Conservation (phyloP, 2,113 vertebrate genomes). For the Lagenorhynchus albirostris region DNA sequence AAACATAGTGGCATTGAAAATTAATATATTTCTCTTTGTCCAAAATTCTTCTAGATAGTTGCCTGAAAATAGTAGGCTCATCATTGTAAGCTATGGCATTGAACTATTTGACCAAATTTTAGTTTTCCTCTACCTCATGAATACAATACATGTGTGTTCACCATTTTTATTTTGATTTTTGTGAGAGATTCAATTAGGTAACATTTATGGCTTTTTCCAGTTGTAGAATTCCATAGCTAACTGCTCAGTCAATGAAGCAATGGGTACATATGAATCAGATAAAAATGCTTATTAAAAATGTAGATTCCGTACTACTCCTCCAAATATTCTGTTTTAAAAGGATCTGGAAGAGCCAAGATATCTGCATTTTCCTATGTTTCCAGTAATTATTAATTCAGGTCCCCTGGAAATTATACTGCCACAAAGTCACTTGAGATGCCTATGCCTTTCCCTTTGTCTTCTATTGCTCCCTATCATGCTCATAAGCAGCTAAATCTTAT, state of each 20-base stretch:
- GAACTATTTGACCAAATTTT: background rate
- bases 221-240: background rate
- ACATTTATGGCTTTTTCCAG: background rate
- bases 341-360: background rate
- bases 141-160: fast-evolving
- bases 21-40: slow-evolving; percentile 25
- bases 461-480: background rate
- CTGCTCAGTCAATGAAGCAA: background rate
- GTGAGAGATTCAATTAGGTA: background rate
- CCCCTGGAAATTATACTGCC: background rate
- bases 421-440: background rate
- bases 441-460: background rate
- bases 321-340: background rate
- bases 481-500: background rate
- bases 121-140: background rate
- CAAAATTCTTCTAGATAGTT: background rate
- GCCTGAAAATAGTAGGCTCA: background rate
- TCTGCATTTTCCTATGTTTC: background rate
- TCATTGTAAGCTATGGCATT: background rate
- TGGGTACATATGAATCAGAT: background rate
- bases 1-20: background rate
- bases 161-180: background rate
- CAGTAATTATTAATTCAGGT: background rate
- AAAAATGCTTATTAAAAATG: background rate
- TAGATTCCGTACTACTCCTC: fast-evolving